phyloP scores from a whole-genome alignment of 2,797 vertebrate genomes.

The Spinus pinus region DNA sequence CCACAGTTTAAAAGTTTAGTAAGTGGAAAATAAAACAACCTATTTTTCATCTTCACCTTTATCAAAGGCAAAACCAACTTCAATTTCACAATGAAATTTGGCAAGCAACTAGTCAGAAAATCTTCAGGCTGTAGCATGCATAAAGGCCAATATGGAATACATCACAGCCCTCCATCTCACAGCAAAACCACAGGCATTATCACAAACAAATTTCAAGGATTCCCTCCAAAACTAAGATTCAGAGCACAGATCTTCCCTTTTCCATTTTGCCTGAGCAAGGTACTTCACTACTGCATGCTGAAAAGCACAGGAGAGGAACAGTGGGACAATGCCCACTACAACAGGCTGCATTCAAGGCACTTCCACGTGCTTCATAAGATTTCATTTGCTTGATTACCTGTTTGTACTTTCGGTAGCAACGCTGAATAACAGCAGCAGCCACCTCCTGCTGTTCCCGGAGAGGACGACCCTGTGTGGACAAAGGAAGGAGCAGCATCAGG shows the following conservation, averaged over 20 bases:
- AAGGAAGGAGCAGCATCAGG: constrained; percentile 17
- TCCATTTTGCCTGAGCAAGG: background rate
- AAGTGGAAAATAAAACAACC: constrained; percentile 14
- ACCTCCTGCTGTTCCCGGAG: constrained; percentile 97
- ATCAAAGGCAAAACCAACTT: constrained; percentile 52
- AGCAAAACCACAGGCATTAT: background rate
- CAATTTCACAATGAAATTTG: constrained; percentile 72
- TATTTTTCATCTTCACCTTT: background rate
- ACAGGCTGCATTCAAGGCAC: background rate
- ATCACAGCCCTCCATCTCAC: background rate
- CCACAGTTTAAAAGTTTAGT: background rate
- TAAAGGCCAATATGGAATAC: background rate
- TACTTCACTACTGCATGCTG: background rate
- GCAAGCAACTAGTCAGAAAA: constrained; percentile 45
- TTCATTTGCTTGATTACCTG: constrained; percentile 82
- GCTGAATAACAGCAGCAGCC: constrained; percentile 96
- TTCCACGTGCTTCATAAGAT: rapidly evolving
- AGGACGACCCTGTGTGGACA: constrained; percentile 86
- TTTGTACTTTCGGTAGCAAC: constrained; percentile 99
- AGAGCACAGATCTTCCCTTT: background rate
- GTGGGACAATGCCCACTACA: background rate
- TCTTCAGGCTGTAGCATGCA: background rate
- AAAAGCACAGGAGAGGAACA: background rate
- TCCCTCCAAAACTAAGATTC: background rate
- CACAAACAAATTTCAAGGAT: background rate